Evolutionary conservation across 1,140 invertebrate species (phyloP).

Genomic region (Trissolcus basalis): DNA sequence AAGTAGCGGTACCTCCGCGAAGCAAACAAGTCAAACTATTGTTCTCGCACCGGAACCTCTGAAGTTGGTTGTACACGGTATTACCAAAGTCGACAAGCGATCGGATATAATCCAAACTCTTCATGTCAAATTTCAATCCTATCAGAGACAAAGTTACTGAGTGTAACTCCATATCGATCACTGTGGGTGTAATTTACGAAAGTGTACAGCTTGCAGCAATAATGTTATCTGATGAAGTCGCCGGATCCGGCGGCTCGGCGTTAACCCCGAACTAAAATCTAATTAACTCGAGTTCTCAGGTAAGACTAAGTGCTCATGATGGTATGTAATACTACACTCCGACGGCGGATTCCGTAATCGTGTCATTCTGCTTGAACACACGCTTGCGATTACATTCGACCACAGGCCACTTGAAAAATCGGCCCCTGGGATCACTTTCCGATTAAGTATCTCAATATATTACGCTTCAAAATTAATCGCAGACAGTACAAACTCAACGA

Average conservation of each 20-base stretch:
- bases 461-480: too few species aligned
- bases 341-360: conserved; percentile 41
- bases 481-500: too few species aligned
- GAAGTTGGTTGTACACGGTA: not conserved
- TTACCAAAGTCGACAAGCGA: conserved; percentile 15
- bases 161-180: conserved; percentile 45
- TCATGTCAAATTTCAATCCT: conserved; percentile 37
- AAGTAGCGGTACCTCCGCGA: too few species aligned
- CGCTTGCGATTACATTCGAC: conserved; percentile 38
- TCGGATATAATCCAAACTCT: conserved; percentile 22
- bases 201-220: conserved; percentile 55
- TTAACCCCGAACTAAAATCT: conserved; percentile 51
- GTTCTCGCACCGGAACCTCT: not conserved
- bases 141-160: conserved; percentile 35
- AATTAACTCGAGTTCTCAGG: conserved; percentile 50
- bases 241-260: conserved; percentile 29
- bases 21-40: not conserved
- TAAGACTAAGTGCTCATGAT: conserved; percentile 55
- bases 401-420: conserved; percentile 9
- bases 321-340: conserved; percentile 46
- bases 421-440: too few species aligned
- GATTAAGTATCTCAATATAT: too few species aligned
- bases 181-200: conserved; percentile 30
- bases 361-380: conserved; percentile 52
- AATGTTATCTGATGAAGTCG: conserved; percentile 56